Percentiles rank a stretch among this genome's conserved stretches.
These are phyloP conservation scores for Drosophila guanche DNA, from an alignment of 1,140 invertebrate genomes.

Conservation along the genomic window DNA sequence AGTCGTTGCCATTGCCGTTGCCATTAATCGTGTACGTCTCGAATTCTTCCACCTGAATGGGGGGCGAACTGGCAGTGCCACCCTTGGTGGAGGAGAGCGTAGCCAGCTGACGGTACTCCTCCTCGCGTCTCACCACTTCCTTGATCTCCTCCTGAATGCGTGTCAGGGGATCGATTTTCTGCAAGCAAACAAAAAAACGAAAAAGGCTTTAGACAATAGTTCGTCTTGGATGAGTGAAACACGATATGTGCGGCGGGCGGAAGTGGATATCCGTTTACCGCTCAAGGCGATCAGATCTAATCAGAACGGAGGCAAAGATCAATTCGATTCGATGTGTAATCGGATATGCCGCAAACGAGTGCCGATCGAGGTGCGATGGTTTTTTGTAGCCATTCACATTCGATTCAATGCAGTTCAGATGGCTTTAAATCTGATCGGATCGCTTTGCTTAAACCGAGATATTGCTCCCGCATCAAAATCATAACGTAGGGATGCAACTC, in stretches of 20 bases:
- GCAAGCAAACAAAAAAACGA: slow-evolving; percentile 21
- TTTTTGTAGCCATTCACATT: slow-evolving; percentile 28
- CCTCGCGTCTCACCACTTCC: slow-evolving; percentile 87
- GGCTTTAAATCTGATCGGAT: slow-evolving; percentile 3
- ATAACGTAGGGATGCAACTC: slow-evolving; percentile 12
- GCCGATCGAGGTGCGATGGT: slow-evolving; percentile 1
- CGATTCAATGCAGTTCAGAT: slow-evolving; percentile 10
- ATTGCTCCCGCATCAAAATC: slow-evolving; percentile 22
- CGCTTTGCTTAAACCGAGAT: background rate
- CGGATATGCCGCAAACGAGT: slow-evolving; percentile 33
- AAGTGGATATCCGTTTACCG: slow-evolving; percentile 53
- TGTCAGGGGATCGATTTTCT: slow-evolving; percentile 86
- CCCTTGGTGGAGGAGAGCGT: slow-evolving; percentile 74
- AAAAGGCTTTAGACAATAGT: background rate
- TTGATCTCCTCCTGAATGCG: slow-evolving; percentile 89
- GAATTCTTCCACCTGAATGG: slow-evolving; percentile 36
- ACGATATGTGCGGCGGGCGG: slow-evolving; percentile 13
- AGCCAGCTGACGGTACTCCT: slow-evolving; percentile 87
- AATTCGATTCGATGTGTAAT: slow-evolving; percentile 43
- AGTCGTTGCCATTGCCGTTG: slow-evolving; percentile 31
- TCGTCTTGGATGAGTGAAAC: no score
- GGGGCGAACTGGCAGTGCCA: slow-evolving; percentile 46
- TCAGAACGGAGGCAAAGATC: no score
- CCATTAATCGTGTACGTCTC: slow-evolving; percentile 71
- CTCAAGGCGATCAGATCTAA: background rate